Base-by-base conservation (phyloP, 2,888 invertebrate genomes). In the Peribatodes rhomboidaria region DNA sequence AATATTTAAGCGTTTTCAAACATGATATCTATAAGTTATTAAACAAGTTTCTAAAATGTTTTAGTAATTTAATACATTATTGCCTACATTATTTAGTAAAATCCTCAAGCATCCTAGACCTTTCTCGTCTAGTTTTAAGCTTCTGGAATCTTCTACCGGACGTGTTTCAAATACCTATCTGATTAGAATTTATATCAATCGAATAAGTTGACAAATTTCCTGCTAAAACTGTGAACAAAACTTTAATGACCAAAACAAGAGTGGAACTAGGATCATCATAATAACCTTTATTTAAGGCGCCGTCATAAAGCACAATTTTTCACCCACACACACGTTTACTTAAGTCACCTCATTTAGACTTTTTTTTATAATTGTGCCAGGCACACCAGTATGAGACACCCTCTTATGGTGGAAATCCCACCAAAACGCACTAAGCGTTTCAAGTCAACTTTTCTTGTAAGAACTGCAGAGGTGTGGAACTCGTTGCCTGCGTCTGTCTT, bases 101-200 rank as follows among this genome's bases (percentile, higher is more conserved):
- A 16, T 33, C 14, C 13, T 50, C 18, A 6, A 4, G 11, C 14
- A 49, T 10, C 18, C 35, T 35, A 50, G 18, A 35, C 18, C 2
- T 11, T 35, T 50, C 14, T 11, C 11, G 13, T 50, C n/a, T 58
- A 41, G 41, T 41, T 41, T 41, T 18, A 18, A 6, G 20, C 37
- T 27, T 54, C 31, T 46, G 42, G 49, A 55, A 55, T 20, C 49
- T 61, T 22, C 18, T 52, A 57, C 62, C 46, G 57, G 62, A 63
- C 57, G 56, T 27, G 27, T 31, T 9, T 57, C 10, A 27, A 57
- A 56, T 22, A 42, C 16, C 37, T 13, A 27, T 16, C 27, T 56
- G 52, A 55, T 60, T 46, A 61, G 49, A 47, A 49, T 11, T 18
- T 8, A 37, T 44, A 6, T 35, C 16, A 42, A 44, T 59, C 37